These are phyloP conservation scores for Pterocles orientalis DNA, from an alignment of 2,113 vertebrate genomes.

Conservation along the genomic window DNA sequence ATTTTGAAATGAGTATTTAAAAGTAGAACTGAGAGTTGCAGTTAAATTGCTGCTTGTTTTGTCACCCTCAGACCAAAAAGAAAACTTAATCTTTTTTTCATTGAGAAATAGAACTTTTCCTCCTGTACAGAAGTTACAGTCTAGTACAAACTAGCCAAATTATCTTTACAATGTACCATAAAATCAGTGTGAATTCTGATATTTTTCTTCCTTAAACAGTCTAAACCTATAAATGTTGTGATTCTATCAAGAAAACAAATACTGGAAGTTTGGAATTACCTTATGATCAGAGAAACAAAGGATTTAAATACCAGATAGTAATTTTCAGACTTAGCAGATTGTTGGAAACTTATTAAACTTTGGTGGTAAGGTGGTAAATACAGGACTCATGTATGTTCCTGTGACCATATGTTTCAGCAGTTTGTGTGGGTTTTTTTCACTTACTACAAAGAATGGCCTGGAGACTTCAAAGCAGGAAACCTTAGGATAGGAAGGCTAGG, in stretches of 20 bases:
- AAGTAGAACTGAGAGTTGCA: not conserved
- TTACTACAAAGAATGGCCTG: not conserved
- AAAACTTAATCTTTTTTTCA: not conserved
- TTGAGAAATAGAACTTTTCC: not conserved
- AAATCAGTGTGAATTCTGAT: not conserved
- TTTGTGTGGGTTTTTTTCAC: not conserved
- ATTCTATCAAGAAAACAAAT: not conserved
- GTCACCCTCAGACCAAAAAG: not conserved
- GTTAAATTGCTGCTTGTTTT: not conserved
- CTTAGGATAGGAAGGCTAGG: not conserved
- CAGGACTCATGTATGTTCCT: not conserved
- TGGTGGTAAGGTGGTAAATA: not conserved
- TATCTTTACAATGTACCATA: not conserved
- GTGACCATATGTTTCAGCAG: fast-evolving
- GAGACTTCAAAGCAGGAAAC: not conserved
- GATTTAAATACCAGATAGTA: not conserved
- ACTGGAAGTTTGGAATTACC: not conserved
- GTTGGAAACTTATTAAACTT: not conserved
- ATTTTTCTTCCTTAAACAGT: not conserved
- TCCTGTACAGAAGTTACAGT: not conserved
- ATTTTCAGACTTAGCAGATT: not conserved
- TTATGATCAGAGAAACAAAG: not conserved
- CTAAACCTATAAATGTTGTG: not conserved
- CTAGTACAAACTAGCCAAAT: fast-evolving
- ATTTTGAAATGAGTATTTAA: not conserved